Evolutionary conservation across 2,888 invertebrate genomes (phyloP).

Genomic region (Lithophane semibrunnea): DNA sequence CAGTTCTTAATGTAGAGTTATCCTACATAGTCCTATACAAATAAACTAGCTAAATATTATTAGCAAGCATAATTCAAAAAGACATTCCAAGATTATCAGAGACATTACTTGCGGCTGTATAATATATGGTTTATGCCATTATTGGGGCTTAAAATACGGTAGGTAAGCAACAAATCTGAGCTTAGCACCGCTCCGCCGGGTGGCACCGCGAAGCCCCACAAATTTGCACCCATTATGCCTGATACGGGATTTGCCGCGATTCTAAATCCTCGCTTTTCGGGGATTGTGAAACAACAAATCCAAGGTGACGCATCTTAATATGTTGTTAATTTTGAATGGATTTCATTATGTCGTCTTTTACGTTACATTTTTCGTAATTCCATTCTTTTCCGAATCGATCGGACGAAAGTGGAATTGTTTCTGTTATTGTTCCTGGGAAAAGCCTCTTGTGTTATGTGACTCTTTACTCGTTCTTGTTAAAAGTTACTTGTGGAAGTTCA

Average conservation of each 20-base stretch:
- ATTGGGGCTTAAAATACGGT: constrained; percentile 64
- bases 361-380: neutral
- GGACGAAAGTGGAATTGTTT: neutral
- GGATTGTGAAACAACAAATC: constrained; percentile 69
- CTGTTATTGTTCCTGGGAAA: neutral
- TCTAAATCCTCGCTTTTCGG: constrained; percentile 73
- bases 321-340: constrained; percentile 57
- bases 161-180: constrained; percentile 64
- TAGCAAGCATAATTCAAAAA: neutral
- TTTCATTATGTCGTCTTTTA: constrained; percentile 32
- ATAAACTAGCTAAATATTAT: neutral
- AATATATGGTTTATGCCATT: constrained; percentile 60
- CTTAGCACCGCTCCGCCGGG: constrained; percentile 63
- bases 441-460: neutral
- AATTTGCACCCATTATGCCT: constrained; percentile 79
- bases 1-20: neutral
- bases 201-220: constrained; percentile 66
- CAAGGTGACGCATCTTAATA: constrained; percentile 66
- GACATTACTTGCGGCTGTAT: constrained; percentile 35
- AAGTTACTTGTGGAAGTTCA: neutral
- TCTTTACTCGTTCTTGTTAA: neutral
- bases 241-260: constrained; percentile 75
- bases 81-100: constrained; percentile 29
- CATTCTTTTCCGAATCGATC: neutral
- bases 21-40: neutral